Conservation (phyloP, 2,797 vertebrate species). For the Catharus ustulatus region DNA sequence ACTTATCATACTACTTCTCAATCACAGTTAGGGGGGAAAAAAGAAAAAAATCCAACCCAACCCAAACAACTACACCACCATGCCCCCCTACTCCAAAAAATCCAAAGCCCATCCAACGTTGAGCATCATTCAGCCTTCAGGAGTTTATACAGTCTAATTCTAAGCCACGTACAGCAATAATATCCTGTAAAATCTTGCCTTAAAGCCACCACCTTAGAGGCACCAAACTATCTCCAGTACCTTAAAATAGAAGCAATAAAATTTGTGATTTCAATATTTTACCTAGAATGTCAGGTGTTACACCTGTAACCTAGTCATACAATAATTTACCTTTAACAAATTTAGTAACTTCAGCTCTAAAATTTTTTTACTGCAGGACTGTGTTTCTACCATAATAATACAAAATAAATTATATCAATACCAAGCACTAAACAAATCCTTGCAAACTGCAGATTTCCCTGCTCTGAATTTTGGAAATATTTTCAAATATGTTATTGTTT, state of each 20-base stretch:
- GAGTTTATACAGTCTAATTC: background rate
- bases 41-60: background rate
- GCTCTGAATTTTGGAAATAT: background rate
- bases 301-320: background rate
- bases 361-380: background rate
- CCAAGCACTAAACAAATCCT: background rate
- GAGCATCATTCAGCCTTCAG: background rate
- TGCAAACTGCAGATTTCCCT: background rate
- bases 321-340: background rate
- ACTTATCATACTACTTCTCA: background rate
- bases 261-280: background rate
- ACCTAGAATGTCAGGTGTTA: background rate
- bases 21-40: rapidly evolving
- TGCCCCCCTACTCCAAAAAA: background rate
- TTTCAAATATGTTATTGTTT: background rate
- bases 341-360: background rate
- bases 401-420: background rate
- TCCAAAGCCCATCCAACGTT: background rate
- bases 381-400: background rate
- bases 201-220: background rate
- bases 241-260: background rate
- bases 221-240: background rate
- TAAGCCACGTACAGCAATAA: background rate
- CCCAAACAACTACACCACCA: background rate
- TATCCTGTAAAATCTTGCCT: background rate